Evolutionary conservation across 2,888 invertebrate species (phyloP), one percentile per base, ranked within the genome.

Genomic region (Hololepta plana): DNA sequence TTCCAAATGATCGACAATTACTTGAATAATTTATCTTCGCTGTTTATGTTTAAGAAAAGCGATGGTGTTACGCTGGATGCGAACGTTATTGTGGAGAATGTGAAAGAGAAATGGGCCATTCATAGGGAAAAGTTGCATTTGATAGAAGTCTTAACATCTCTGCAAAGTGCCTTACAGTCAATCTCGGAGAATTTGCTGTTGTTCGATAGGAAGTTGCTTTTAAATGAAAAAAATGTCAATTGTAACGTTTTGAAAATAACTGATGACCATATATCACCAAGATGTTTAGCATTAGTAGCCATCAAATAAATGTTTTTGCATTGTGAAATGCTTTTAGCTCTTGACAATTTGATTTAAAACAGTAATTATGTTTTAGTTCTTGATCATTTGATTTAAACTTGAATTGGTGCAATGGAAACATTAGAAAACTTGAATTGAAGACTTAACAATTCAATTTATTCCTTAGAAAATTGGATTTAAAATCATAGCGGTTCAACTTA

Each of bases 271-370:
- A 49, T 66, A 35, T 74, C 74, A 10, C 73, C 74, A 0, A 58
- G 72, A 41, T 71, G 72, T 47, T 56, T 63, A 37, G 71, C 65
- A 17, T 49, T 73, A 34, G 42, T 69, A 35, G 67, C 65, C 28
- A 47, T 47, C 40, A 70, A 68, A 50, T 8, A 17, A n/a, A 17
- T n/a, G 7, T n/a, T n/a, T n/a, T n/a, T n/a, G n/a, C n/a, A n/a
- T n/a, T n/a, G n/a, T n/a, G n/a, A n/a, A n/a, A n/a, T n/a, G n/a
- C n/a, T n/a, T n/a, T n/a, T n/a, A n/a, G n/a, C n/a, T n/a, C n/a
- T n/a, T n/a, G n/a, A n/a, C n/a, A n/a, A n/a, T n/a, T n/a, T n/a
- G n/a, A n/a, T n/a, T n/a, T n/a, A n/a, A 17, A 17, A 8, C 17
- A n/a, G n/a, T 7, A 17, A 17, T 17, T 17, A 17, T 8, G n/a